These are phyloP conservation scores for Chrysochloris asiatica DNA, from an alignment of 2,113 vertebrate species.

Conservation along the genomic window DNA sequence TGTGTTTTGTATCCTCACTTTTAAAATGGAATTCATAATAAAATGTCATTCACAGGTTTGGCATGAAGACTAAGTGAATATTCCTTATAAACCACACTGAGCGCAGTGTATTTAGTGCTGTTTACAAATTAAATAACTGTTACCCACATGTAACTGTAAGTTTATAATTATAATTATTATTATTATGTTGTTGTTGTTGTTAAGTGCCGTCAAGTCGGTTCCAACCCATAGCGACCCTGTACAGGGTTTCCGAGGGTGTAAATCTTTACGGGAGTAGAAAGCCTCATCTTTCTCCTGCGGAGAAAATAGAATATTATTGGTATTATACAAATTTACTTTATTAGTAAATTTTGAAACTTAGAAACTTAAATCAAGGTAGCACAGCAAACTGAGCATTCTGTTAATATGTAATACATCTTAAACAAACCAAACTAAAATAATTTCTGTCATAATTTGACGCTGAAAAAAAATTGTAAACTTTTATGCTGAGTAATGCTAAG, in stretches of 20 bases:
- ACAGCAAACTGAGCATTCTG: background rate
- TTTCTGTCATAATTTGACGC: background rate
- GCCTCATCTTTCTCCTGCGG: too few species aligned
- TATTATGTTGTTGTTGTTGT: too few species aligned
- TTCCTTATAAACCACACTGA: too few species aligned
- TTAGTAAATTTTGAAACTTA: background rate
- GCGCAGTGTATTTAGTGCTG: background rate
- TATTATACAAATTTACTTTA: background rate
- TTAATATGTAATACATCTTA: slow-evolving; percentile 16
- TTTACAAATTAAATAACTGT: background rate
- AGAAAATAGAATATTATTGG: slow-evolving; percentile 7
- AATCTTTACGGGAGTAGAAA: too few species aligned
- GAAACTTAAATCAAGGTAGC: background rate
- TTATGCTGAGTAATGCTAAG: background rate
- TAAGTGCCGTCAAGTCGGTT: too few species aligned
- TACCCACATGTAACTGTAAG: background rate
- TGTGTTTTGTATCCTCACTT: background rate
- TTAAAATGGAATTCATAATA: background rate
- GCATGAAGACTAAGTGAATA: background rate
- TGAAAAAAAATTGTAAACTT: slow-evolving; percentile 6
- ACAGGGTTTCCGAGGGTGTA: too few species aligned
- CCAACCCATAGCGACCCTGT: too few species aligned
- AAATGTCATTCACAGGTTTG: background rate
- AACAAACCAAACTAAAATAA: background rate
- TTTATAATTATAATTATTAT: background rate